A percentile compares a stretch with the other conserved stretches of the same genome.
phyloP scores from a whole-genome alignment of 92 coral and sea anemone species.

The Desmophyllum pertusum region DNA sequence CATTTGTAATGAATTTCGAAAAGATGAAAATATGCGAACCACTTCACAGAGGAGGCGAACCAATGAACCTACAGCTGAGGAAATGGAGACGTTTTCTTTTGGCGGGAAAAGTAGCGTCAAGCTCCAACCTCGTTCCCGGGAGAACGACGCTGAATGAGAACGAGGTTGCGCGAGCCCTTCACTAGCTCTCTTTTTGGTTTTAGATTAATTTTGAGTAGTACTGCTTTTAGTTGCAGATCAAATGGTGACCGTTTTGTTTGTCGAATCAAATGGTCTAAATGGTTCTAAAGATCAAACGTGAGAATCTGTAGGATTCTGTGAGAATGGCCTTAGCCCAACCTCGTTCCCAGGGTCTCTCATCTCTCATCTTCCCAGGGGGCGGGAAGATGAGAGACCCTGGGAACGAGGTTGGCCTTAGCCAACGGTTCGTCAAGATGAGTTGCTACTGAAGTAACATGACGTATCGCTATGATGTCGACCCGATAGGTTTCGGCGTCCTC shows the following conservation, averaged over 20 bases:
- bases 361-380: no score
- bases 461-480: not conserved
- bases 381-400: no score
- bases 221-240: not conserved
- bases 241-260: not conserved
- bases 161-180: not conserved
- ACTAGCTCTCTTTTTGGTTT: not conserved
- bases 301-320: no score
- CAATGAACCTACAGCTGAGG: conserved; percentile 1
- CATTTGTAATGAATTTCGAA: conserved; percentile 6
- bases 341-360: no score
- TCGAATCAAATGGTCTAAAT: not conserved
- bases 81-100: conserved; percentile 17
- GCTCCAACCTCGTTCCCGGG: not conserved
- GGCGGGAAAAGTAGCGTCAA: not conserved
- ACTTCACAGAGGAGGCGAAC: conserved; percentile 13
- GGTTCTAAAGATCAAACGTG: no score
- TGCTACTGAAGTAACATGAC: not conserved
- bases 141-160: not conserved
- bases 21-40: not conserved
- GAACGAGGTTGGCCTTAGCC: no score
- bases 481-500: not conserved
- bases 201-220: not conserved
- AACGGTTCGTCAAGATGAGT: not conserved
- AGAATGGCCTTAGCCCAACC: no score